Evolutionary conservation across 2,113 vertebrate species (phyloP).

Genomic region (Entosphenus tridentatus): DNA sequence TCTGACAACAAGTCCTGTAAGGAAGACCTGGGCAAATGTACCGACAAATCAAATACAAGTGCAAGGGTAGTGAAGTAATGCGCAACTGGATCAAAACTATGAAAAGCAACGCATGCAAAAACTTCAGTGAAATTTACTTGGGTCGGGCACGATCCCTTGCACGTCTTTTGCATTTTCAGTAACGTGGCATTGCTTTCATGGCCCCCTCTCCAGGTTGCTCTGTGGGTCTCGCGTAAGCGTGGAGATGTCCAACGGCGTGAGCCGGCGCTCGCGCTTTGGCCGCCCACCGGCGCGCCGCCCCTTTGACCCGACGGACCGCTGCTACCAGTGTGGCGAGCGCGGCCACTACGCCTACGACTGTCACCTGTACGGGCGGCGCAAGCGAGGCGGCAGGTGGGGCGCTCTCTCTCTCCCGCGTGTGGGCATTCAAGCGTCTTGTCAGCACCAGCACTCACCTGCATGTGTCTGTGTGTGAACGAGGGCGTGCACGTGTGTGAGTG

Average conservation of each 20-base stretch:
- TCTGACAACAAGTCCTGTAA: too few species aligned
- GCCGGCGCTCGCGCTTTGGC: constrained; percentile 30
- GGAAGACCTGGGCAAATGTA: too few species aligned
- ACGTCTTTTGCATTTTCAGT: neutral
- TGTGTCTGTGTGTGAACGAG: too few species aligned
- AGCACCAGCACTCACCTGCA: too few species aligned
- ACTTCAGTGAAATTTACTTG: neutral
- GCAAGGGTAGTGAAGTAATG: neutral
- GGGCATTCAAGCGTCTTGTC: too few species aligned
- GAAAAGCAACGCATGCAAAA: neutral
- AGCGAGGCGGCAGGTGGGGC: constrained; percentile 25
- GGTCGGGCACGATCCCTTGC: neutral
- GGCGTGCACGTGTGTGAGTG: too few species aligned
- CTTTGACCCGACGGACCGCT: constrained; percentile 37
- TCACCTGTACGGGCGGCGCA: constrained; percentile 37
- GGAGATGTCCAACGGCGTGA: constrained; percentile 35
- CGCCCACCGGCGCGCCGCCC: constrained; percentile 27
- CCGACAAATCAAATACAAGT: neutral
- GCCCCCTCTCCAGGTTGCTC: constrained; percentile 21
- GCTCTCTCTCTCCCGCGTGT: too few species aligned
- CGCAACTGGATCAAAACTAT: neutral
- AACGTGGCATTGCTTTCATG: neutral
- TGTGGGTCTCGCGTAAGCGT: constrained; percentile 38
- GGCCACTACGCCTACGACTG: constrained; percentile 46
- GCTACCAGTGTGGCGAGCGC: constrained; percentile 38